Conservation (phyloP, 1,140 invertebrate genomes). For the Potamilus streckersoni region DNA sequence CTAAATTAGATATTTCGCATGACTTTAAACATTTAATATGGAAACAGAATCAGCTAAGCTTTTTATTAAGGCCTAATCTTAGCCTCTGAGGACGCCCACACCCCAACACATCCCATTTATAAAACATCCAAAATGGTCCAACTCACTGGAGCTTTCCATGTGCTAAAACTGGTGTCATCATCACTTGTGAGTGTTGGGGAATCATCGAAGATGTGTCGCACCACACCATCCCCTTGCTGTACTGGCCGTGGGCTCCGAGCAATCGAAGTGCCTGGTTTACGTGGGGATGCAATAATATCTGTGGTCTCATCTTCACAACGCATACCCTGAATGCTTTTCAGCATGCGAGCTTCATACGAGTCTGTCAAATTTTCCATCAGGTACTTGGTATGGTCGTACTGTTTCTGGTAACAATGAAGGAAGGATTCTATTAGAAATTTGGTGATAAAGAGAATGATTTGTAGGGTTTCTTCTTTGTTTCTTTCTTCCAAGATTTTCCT, state of each 20-base stretch:
- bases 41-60: too few relatives aligned
- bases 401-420: conserved; percentile 12
- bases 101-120: too few relatives aligned
- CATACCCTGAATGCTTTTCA: conserved; percentile 20
- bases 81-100: too few relatives aligned
- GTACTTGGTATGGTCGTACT: conserved; percentile 21
- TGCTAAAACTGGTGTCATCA: conserved; percentile 30
- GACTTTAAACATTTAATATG: too few relatives aligned
- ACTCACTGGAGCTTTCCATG: conserved; percentile 18
- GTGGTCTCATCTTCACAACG: conserved; percentile 25
- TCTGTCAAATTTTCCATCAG: conserved; percentile 17
- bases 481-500: too few relatives aligned
- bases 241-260: background rate
- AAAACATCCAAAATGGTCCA: too few relatives aligned
- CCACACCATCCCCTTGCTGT: background rate
- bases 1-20: too few relatives aligned
- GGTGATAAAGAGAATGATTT: too few relatives aligned
- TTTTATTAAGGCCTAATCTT: too few relatives aligned
- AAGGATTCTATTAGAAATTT: too few relatives aligned
- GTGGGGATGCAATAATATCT: conserved; percentile 14
- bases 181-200: conserved; percentile 25
- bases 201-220: conserved; percentile 9
- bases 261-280: background rate
- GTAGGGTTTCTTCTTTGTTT: too few relatives aligned
- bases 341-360: conserved; percentile 21